Evolutionary conservation across 92 coral and sea anemone genomes (phyloP), one percentile per base, ranked within the genome.

Genomic region (Zoanthus sociatus): DNA sequence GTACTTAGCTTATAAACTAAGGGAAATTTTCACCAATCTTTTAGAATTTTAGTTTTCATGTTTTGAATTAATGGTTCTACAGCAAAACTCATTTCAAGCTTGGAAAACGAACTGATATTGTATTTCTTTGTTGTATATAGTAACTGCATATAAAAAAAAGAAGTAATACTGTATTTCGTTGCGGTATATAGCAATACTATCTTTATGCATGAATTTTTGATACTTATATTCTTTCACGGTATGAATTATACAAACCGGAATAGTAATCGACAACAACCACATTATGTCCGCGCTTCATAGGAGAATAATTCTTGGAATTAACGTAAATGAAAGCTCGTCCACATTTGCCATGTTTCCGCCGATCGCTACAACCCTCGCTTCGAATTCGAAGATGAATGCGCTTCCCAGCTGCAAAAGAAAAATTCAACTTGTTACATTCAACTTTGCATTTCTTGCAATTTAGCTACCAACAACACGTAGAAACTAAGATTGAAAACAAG

Each of bases 221-320:
- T 1, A 37, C 42, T 26, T 26, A 26, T 26, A 26, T 26, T 26
- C 26, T 26, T 26, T 5, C 7, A 1, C 7, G 55, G 10, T 17
- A 8, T 17, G n/a, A 60, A 5, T 14, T 45, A 17, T 42, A 79
- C 84, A n/a, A 15, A 79, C 84, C 84, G 21, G 84, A 79, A 16
- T 58, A 63, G 56, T 79, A 79, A 46, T 79, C 84, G 9, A 79
- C 46, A 3, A 79, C 84, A 63, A 79, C 84, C 73, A 79, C 84
- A 54, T 79, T 79, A 44, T 79, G 72, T 63, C 84, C 84, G 67
- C 84, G 84, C 53, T 79, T 79, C 84, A 79, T 63, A 13, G 84
- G 84, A 20, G 84, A 79, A 63, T 79, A 79, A 21, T 79, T 79
- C 58, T 63, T 79, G 42, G 84, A 79, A 21, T 79, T 79, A 11